A percentile compares a stretch with the other conserved stretches of the same genome.
phyloP scores from a whole-genome alignment of 2,113 vertebrate species.

The Anarrhichthys ocellatus region DNA sequence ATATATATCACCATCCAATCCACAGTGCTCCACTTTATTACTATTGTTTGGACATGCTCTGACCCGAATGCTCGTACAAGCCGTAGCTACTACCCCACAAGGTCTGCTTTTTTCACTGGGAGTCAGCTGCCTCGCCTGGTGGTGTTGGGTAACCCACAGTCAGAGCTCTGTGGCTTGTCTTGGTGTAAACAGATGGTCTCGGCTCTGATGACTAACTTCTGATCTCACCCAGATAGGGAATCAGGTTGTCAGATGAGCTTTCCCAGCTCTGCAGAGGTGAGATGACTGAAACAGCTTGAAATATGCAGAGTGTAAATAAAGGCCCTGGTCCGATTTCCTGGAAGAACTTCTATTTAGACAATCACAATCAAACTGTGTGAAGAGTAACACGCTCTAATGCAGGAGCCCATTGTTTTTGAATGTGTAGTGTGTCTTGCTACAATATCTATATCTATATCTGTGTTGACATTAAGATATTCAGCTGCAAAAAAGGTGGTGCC shows the following conservation, averaged over 20 bases:
- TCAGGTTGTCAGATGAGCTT: conserved; percentile 62
- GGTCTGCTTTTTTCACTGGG: conserved; percentile 54
- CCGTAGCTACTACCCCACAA: conserved; percentile 24
- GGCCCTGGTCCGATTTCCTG: conserved; percentile 52
- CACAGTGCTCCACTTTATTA: not conserved
- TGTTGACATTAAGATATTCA: not conserved
- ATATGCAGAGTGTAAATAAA: conserved; percentile 65
- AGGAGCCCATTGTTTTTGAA: not conserved
- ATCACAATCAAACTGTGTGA: conserved; percentile 50
- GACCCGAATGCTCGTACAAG: conserved; percentile 24
- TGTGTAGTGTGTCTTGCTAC: not conserved
- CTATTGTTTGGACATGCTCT: conserved; percentile 47
- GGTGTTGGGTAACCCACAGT: conserved; percentile 73
- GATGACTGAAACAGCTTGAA: conserved; percentile 57
- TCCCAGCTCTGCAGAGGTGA: conserved; percentile 52
- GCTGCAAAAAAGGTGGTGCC: not conserved
- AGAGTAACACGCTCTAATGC: conserved; percentile 35
- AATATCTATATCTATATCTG: not conserved
- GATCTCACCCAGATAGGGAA: conserved; percentile 70
- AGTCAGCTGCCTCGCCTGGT: conserved; percentile 56
- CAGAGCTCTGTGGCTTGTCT: conserved; percentile 67
- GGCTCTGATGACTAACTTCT: conserved; percentile 69
- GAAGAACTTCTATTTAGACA: conserved; percentile 56
- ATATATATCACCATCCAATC: conserved; percentile 11
- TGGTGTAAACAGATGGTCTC: conserved; percentile 78